Evolutionary conservation across 2,888 invertebrate genomes (phyloP), one percentile per base, ranked within the genome.

Genomic region (Hecatera dysodea): DNA sequence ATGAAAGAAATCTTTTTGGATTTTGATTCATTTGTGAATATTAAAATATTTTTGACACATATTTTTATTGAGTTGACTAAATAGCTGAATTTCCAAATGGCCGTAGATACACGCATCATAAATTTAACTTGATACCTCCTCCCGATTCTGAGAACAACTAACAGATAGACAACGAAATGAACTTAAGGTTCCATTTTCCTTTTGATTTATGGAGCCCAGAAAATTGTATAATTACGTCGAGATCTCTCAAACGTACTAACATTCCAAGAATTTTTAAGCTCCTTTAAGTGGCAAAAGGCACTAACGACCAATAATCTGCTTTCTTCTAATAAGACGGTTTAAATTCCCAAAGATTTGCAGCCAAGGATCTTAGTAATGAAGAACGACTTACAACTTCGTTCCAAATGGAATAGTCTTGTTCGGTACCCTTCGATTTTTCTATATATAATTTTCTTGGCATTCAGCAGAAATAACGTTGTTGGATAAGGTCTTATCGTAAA

Each of bases 361-460:
- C 78, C 80, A 66, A 57, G 59, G 50, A 59, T 66, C 67, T 12
- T 22, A 67, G 80, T 88, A 89, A 90, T 88, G 87, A 90, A 89
- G 88, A 88, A 82, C 82, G 88, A 87, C 86, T 85, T 67, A 71
- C 66, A 78, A 69, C 72, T 75, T 55, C 56, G 72, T 64, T 71
- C 80, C 84, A 88, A 90, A 90, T 90, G 90, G 90, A 90, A 90
- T 86, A 88, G 88, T 87, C 89, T 79, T 90, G 90, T 90, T 75
- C 75, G 50, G 79, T 80, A 36, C 48, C 70, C 48, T 80, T 83
- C 69, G 75, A 83, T 81, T 84, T 83, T 83, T 82, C 72, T 82
- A 69, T 81, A 80, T 77, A 74, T 75, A 83, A 83, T 80, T 81
- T 83, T 65, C 78, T 83, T 73, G 66, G 70, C 70, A 67, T 67